Conservation (phyloP, 2,113 vertebrate species). For the Mesitornis unicolor region DNA sequence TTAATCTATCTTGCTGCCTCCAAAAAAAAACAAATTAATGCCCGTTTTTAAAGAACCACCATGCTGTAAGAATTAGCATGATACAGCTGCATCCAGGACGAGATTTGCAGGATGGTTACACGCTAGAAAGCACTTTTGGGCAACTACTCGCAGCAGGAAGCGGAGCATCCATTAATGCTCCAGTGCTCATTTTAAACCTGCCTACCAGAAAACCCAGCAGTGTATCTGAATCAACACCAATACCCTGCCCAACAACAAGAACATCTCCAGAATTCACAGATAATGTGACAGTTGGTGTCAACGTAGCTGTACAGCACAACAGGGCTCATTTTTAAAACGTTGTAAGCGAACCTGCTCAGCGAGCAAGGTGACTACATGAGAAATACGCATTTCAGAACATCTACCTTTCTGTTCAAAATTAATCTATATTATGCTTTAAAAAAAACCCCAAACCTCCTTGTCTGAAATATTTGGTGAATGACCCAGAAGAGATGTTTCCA, state of each 20-base stretch:
- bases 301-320: neutral
- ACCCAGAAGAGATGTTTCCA: neutral
- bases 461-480: neutral
- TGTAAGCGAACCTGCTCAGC: neutral
- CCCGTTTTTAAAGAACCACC: neutral
- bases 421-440: neutral
- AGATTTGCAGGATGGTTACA: neutral
- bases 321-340: neutral
- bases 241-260: neutral
- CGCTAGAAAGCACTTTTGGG: neutral
- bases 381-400: accelerated
- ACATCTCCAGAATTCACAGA: neutral
- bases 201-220: neutral
- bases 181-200: neutral
- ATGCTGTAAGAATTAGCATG: neutral
- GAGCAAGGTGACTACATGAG: neutral
- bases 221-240: neutral
- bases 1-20: neutral
- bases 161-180: accelerated
- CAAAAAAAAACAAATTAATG: neutral
- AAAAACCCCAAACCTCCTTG: neutral
- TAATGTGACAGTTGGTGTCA: neutral
- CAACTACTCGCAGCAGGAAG: neutral
- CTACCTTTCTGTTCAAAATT: neutral
- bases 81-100: neutral